Evolutionary conservation across 2,797 vertebrate species (phyloP).

Genomic region (Anabas testudineus): DNA sequence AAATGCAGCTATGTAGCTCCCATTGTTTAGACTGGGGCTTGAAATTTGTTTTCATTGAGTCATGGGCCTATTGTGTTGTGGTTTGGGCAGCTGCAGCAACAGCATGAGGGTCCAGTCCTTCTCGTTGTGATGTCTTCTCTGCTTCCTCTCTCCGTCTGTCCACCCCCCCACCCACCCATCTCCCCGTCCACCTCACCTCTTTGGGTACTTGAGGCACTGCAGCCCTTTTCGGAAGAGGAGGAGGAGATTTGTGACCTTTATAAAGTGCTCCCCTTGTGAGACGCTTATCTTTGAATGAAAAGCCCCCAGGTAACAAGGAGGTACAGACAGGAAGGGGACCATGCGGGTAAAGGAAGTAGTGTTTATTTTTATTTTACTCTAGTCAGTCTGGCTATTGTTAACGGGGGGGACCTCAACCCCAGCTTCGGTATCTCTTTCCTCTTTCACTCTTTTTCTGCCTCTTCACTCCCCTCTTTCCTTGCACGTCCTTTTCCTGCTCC

Average conservation of each 20-base stretch:
- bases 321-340: constrained; percentile 46
- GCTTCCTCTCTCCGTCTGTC: constrained; percentile 46
- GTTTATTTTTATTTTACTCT: constrained; percentile 54
- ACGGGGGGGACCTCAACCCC: constrained; percentile 62
- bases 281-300: constrained; percentile 62
- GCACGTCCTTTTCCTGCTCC: constrained; percentile 47
- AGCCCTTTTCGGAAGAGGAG: constrained; percentile 27
- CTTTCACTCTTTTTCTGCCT: constrained; percentile 49
- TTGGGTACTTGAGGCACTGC: constrained; percentile 45
- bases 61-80: constrained; percentile 74
- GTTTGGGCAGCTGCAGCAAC: constrained; percentile 77
- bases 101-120: constrained; percentile 76
- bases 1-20: constrained; percentile 39
- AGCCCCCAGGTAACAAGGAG: constrained; percentile 48
- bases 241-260: constrained; percentile 45
- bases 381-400: constrained; percentile 76
- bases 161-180: not conserved
- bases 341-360: constrained; percentile 28
- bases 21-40: constrained; percentile 75
- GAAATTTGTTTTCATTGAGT: constrained; percentile 73
- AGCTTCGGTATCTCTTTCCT: constrained; percentile 6
- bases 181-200: constrained; percentile 8
- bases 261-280: constrained; percentile 48
- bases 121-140: constrained; percentile 75
- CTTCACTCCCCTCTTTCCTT: constrained; percentile 10